These are phyloP conservation scores for Leucoraja erinaceus DNA, from an alignment of 2,113 vertebrate species.

Conservation along the genomic window DNA sequence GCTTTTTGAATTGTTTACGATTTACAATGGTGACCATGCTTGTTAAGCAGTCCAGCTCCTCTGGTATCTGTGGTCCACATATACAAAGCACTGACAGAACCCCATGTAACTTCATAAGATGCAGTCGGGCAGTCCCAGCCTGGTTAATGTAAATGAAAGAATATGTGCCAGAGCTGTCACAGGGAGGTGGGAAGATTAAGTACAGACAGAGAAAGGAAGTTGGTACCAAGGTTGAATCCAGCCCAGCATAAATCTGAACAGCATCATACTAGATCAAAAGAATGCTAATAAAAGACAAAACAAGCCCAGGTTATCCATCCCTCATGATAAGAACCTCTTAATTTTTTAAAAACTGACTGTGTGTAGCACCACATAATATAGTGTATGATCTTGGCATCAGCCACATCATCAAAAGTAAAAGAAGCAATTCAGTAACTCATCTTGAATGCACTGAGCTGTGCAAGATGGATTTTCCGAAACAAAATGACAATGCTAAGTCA, in stretches of 20 bases:
- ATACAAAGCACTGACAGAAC: neutral
- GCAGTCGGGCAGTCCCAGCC: neutral
- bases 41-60: neutral
- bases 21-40: neutral
- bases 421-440: constrained; percentile 1
- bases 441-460: neutral
- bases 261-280: neutral
- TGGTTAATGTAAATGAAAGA: neutral
- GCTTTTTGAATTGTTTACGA: neutral
- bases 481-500: constrained; percentile 7
- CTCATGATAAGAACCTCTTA: neutral
- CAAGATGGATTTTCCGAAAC: neutral
- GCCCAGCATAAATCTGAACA: neutral
- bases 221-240: neutral
- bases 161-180: neutral
- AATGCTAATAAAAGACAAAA: neutral
- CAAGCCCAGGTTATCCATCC: neutral
- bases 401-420: neutral
- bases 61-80: no score
- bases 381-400: neutral
- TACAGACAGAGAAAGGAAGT: neutral
- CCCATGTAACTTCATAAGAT: neutral
- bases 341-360: neutral
- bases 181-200: neutral
- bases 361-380: no score